Percentiles rank a stretch among this genome's conserved stretches.
These are phyloP conservation scores for Pithys albifrons DNA, from an alignment of 2,113 vertebrate species.

Conservation along the genomic window DNA sequence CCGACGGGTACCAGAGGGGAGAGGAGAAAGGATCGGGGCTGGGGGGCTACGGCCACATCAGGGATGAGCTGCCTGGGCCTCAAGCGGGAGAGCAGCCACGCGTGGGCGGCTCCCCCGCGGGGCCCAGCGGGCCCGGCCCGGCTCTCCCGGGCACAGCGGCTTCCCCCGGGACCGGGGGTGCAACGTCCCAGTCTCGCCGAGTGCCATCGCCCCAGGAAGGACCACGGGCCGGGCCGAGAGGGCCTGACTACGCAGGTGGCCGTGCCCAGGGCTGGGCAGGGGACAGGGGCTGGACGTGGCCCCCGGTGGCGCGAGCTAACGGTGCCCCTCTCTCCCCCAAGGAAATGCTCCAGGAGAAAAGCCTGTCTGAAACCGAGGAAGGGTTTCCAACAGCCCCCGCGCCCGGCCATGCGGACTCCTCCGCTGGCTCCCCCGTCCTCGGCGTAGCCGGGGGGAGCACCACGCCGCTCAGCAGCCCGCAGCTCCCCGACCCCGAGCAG, in stretches of 20 bases:
- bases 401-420: conserved; percentile 77
- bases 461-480: conserved; percentile 77
- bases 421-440: conserved; percentile 78
- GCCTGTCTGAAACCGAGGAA: conserved; percentile 88
- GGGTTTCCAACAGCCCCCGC: conserved; percentile 81
- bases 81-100: neutral
- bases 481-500: conserved; percentile 87
- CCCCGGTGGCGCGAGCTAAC: neutral
- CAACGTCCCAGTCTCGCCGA: neutral
- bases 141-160: neutral
- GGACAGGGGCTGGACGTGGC: neutral
- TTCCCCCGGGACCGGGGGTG: neutral
- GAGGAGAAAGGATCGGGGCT: neutral
- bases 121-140: neutral
- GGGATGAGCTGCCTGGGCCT: neutral
- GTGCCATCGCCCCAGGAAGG: neutral
- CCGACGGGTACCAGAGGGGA: neutral
- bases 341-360: conserved; percentile 99
- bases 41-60: neutral
- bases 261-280: neutral
- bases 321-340: conserved; percentile 47
- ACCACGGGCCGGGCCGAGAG: neutral
- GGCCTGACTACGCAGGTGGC: neutral
- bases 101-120: neutral
- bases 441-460: conserved; percentile 78